A percentile compares a stretch with the other conserved stretches of the same genome.
Evolutionary conservation across 2,888 invertebrate genomes (phyloP).

Genomic region (Archips xylosteana): DNA sequence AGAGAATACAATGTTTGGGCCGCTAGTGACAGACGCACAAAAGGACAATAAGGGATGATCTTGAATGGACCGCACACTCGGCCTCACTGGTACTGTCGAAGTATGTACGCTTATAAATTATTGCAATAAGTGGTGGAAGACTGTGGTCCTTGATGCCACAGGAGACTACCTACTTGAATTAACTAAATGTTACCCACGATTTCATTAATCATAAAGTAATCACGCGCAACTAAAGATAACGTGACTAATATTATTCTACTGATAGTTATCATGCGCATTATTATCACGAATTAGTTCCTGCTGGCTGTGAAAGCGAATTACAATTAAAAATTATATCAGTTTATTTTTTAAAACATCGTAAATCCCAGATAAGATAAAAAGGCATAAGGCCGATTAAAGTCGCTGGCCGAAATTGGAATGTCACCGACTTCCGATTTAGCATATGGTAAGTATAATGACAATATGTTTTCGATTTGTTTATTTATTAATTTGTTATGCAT

Average conservation of each 20-base stretch:
- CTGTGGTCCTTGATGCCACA: constrained; percentile 12
- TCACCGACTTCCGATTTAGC: constrained; percentile 4
- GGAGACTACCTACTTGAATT: neutral
- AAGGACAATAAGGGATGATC: constrained; percentile 74
- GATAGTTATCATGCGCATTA: constrained; percentile 2
- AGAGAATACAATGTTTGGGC: constrained; percentile 83
- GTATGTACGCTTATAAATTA: constrained; percentile 55
- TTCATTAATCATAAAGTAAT: neutral
- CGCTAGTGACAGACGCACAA: constrained; percentile 78
- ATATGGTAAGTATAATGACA: neutral
- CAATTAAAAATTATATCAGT: neutral
- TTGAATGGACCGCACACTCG: constrained; percentile 84
- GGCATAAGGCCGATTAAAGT: neutral
- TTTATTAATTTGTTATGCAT: neutral
- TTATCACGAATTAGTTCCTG: constrained; percentile 6
- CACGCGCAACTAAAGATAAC: neutral
- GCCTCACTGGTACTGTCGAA: constrained; percentile 50
- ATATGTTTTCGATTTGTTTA: neutral
- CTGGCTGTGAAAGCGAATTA: neutral
- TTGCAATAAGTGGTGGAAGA: constrained; percentile 45
- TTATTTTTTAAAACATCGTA: constrained; percentile 4
- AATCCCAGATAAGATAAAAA: neutral
- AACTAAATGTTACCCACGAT: neutral
- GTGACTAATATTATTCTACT: constrained; percentile 3
- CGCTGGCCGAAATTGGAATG: constrained; percentile 1